These are phyloP conservation scores for Trachythela sp. DNA, from an alignment of 64 coral and sea anemone species.

Conservation along the genomic window DNA sequence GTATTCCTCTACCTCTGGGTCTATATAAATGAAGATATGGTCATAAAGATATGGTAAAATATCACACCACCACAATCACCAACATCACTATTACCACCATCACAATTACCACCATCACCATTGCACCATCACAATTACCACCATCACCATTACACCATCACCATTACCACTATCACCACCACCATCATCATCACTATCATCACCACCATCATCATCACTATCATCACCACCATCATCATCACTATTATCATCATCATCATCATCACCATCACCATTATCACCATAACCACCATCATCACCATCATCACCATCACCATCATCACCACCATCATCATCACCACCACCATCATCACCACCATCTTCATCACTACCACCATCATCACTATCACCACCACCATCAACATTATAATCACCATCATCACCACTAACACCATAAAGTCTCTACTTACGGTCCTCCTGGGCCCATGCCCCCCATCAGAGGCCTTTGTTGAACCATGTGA, in stretches of 20 bases:
- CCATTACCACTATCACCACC: too few species aligned
- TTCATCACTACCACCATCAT: too few species aligned
- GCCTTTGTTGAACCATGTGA: background rate
- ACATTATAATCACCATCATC: background rate
- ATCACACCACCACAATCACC: too few species aligned
- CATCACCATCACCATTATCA: too few species aligned
- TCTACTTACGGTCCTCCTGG: conserved; percentile 50
- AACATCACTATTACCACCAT: too few species aligned
- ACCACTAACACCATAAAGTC: background rate
- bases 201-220: background rate
- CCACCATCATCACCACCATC: too few species aligned
- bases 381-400: background rate
- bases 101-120: too few species aligned
- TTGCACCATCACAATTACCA: background rate
- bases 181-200: too few species aligned
- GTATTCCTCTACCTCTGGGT: conserved; percentile 14
- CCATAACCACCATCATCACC: too few species aligned
- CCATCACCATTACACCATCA: too few species aligned
- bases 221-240: background rate
- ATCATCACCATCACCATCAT: background rate
- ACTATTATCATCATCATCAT: background rate
- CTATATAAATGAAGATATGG: background rate
- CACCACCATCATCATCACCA: too few species aligned
- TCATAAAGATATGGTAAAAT: too few species aligned
- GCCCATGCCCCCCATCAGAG: conserved; percentile 36